Base-by-base conservation (phyloP, 2,113 vertebrate species). In the Oostethus manadensis region DNA sequence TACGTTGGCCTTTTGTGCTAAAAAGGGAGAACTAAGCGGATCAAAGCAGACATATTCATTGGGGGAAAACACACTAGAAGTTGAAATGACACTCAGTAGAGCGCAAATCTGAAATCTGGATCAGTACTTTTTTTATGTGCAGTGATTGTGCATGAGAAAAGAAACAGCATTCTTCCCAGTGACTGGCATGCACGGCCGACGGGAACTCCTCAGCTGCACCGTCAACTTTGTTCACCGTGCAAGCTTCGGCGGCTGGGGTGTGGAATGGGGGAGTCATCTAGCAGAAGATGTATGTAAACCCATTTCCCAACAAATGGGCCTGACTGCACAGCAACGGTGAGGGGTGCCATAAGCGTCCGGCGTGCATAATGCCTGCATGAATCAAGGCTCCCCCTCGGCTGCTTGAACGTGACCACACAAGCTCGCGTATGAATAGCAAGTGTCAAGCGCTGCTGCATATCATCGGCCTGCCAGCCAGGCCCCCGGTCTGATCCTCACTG, bases 281-380 rank as follows among this genome's bases (percentile, higher is more conserved):
- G 66, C 58, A 23, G 61, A 84, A 84, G 86, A 89, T 85, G 85
- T 82, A 89, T 87, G 84, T 77, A 80, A 87, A 84, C 56, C 80
- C 80, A 81, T 89, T 88, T 88, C 77, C 76, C 77, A 79, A 85
- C 84, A 87, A 86, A 85, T 84, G 80, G 71, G 64, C 68, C 67
- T 40, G 71, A 72, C 81, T 82, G 74, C 74, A 73, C 74, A 33
- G 73, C 78, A 76, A 78, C 75, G 56, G 78, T 40, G 79, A 76
- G 78, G 69, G 73, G 71, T 64, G 77, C 78, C 80, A 87, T 87
- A 85, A 87, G 81, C 80, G 79, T 81, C 82, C 78, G 60, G 76
- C 68, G 69, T 73, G 79, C 82, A 79, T 79, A 86, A 87, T 79
- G 58, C 70, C 72, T 57, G 13, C 80, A 86, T 88, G 81, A 88